These are phyloP conservation scores for Prosapia bicincta DNA, from an alignment of 2,888 invertebrate species.

Conservation along the genomic window DNA sequence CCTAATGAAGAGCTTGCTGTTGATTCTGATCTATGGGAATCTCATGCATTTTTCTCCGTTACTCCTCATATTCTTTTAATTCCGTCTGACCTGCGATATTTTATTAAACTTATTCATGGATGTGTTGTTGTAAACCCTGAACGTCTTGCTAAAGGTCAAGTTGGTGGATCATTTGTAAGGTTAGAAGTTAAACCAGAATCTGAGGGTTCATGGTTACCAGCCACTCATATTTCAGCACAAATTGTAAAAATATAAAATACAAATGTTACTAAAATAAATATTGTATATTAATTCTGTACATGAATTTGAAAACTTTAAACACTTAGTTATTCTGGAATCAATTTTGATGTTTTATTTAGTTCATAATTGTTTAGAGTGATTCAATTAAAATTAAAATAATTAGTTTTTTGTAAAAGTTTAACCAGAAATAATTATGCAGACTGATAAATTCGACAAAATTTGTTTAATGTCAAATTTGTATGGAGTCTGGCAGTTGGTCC, in stretches of 20 bases:
- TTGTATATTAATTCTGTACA: too few relatives aligned
- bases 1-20: constrained; percentile 60
- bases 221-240: constrained; percentile 49
- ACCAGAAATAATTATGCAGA: too few relatives aligned
- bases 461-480: too few relatives aligned
- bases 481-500: too few relatives aligned
- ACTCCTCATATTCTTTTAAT: constrained; percentile 80
- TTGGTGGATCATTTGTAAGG: constrained; percentile 74
- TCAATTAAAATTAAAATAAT: too few relatives aligned
- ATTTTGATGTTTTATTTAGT: too few relatives aligned
- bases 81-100: constrained; percentile 79
- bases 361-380: too few relatives aligned
- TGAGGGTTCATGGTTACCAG: constrained; percentile 45
- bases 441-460: too few relatives aligned
- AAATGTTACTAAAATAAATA: too few relatives aligned
- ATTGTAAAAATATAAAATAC: constrained; percentile 49
- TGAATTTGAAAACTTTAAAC: background rate
- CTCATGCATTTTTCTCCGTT: constrained; percentile 64
- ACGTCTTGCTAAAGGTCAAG: constrained; percentile 67
- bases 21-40: constrained; percentile 68
- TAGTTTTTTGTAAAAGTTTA: too few relatives aligned
- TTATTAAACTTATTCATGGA: constrained; percentile 65
- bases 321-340: background rate
- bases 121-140: constrained; percentile 86
- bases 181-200: constrained; percentile 54